These are phyloP conservation scores for Todiramphus saurophagus DNA, from an alignment of 2,113 vertebrate species.

Conservation along the genomic window DNA sequence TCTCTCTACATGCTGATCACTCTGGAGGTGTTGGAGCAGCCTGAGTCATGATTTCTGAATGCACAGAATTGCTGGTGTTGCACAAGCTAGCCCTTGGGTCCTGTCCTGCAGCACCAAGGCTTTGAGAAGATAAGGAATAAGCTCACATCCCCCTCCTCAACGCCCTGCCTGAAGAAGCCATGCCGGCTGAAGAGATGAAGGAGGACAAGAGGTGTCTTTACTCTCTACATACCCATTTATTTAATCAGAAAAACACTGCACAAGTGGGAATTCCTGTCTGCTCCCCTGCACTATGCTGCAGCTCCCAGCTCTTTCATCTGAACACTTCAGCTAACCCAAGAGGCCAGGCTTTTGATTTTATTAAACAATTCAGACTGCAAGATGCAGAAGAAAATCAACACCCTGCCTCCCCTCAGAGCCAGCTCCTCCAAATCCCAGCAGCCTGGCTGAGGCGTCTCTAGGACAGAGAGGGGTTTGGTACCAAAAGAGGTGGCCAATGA, in stretches of 20 bases:
- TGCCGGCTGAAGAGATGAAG: not conserved
- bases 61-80: not conserved
- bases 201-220: not conserved
- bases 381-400: not conserved
- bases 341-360: not conserved
- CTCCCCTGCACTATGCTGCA: not conserved
- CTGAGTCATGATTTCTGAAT: not conserved
- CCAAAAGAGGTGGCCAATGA: not conserved
- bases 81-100: not conserved
- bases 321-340: not conserved
- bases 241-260: not conserved
- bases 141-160: not conserved
- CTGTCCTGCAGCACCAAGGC: not conserved
- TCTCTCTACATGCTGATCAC: not conserved
- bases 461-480: not conserved
- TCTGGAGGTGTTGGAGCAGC: not conserved
- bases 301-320: not conserved
- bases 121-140: not conserved
- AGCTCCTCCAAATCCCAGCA: not conserved
- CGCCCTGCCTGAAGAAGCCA: not conserved
- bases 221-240: not conserved
- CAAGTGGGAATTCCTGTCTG: not conserved
- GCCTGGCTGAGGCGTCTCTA: not conserved
- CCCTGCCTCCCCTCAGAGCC: not conserved
- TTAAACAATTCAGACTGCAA: not conserved